Conservation (phyloP, 1,140 invertebrate species). For the Cecropterus lyciades region DNA sequence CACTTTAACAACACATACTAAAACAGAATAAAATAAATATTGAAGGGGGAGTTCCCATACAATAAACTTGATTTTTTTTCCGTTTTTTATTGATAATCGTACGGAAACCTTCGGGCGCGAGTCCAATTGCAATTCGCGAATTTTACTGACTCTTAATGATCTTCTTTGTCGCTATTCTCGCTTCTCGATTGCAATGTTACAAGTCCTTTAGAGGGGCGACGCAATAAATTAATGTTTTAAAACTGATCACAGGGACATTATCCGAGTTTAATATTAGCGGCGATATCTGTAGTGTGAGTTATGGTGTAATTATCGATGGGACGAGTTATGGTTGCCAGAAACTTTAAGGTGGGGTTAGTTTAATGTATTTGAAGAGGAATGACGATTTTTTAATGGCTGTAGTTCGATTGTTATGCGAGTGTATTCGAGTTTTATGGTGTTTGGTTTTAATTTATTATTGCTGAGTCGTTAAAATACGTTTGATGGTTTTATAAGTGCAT, state of each 20-base stretch:
- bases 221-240: slow-evolving; percentile 67
- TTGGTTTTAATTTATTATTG: slow-evolving; percentile 14
- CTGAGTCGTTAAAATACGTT: too few species aligned
- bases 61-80: too few species aligned
- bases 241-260: slow-evolving; percentile 57
- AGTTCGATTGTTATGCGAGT: slow-evolving; percentile 9
- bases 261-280: slow-evolving; percentile 57
- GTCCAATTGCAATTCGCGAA: too few species aligned
- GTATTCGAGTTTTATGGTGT: slow-evolving; percentile 23
- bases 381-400: slow-evolving; percentile 25
- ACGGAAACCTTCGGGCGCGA: too few species aligned
- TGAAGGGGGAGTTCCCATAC: too few species aligned
- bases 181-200: neutral
- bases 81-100: too few species aligned
- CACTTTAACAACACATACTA: too few species aligned
- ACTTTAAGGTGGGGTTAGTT: slow-evolving; percentile 41
- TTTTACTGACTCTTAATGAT: too few species aligned
- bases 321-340: slow-evolving; percentile 44
- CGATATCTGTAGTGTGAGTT: slow-evolving; percentile 52
- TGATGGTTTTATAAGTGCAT: too few species aligned
- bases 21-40: too few species aligned
- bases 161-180: slow-evolving; percentile 1
- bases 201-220: slow-evolving; percentile 32
- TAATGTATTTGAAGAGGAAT: slow-evolving; percentile 38
- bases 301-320: slow-evolving; percentile 53